Evolutionary conservation across 2,888 invertebrate species (phyloP).

Genomic region (Heteropelma amictum): DNA sequence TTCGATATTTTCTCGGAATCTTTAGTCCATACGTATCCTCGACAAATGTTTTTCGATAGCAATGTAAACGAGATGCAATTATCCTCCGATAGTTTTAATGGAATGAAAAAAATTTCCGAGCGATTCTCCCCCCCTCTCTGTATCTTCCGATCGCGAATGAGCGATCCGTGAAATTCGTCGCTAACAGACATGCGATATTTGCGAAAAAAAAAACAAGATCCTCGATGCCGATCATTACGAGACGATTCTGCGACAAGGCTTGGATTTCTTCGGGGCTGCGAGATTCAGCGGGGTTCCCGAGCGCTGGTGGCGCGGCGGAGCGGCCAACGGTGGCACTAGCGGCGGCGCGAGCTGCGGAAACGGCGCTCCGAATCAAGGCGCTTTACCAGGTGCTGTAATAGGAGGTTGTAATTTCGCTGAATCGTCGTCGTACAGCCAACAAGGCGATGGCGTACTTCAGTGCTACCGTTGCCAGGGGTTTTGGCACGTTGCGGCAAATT

Average conservation of each 20-base stretch:
- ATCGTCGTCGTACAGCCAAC: conserved; percentile 60
- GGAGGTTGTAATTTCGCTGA: conserved; percentile 42
- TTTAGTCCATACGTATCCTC: too few species aligned
- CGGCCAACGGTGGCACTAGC: conserved; percentile 37
- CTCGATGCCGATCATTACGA: conserved; percentile 77
- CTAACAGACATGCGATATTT: not conserved
- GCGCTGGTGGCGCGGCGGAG: conserved; percentile 69
- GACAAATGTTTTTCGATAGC: too few species aligned
- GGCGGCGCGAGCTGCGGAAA: conserved; percentile 40
- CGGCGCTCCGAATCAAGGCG: conserved; percentile 48
- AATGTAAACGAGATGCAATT: too few species aligned
- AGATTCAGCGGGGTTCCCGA: conserved; percentile 77
- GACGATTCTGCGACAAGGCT: conserved; percentile 77
- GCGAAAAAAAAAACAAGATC: conserved; percentile 69
- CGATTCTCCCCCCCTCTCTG: too few species aligned
- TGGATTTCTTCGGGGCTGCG: conserved; percentile 79
- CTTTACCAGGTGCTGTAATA: conserved; percentile 15
- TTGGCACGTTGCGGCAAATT: conserved; percentile 80
- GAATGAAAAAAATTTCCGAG: too few species aligned
- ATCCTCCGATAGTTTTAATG: too few species aligned
- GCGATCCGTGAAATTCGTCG: too few species aligned
- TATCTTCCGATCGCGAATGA: too few species aligned
- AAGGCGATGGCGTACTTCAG: conserved; percentile 78
- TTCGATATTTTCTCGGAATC: too few species aligned
- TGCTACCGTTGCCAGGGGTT: conserved; percentile 80